Percentiles rank a stretch among this genome's conserved stretches.
These are phyloP conservation scores for Herminia tarsipennalis DNA, from an alignment of 2,888 invertebrate species.

Conservation along the genomic window DNA sequence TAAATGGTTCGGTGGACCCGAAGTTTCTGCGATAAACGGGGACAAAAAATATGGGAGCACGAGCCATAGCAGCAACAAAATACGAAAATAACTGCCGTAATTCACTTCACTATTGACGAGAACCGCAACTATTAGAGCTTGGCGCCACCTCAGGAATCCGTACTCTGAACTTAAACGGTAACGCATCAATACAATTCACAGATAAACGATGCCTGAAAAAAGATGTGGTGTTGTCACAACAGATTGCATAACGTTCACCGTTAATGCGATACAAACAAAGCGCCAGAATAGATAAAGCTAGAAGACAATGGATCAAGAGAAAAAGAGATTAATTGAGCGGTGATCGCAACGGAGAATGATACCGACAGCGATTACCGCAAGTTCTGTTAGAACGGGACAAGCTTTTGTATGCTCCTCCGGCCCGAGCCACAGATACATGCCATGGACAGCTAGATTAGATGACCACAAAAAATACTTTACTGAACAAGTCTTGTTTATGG, in stretches of 20 bases:
- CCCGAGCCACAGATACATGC: slow-evolving; percentile 49
- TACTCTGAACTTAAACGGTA: slow-evolving; percentile 48
- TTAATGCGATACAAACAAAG: slow-evolving; percentile 54
- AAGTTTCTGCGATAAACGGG: slow-evolving; percentile 32
- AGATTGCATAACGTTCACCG: slow-evolving; percentile 64
- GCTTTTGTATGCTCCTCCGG: slow-evolving; percentile 60
- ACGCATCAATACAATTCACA: slow-evolving; percentile 54
- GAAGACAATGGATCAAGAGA: slow-evolving; percentile 66
- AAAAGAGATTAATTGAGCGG: slow-evolving; percentile 63
- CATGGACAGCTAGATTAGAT: slow-evolving; percentile 54
- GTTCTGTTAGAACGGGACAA: slow-evolving; percentile 70
- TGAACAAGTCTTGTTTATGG: slow-evolving; percentile 49
- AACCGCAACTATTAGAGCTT: slow-evolving; percentile 35
- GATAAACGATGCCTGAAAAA: slow-evolving; percentile 51
- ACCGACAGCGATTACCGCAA: slow-evolving; percentile 68
- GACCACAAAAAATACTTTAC: slow-evolving; percentile 51
- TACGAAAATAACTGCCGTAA: slow-evolving; percentile 49
- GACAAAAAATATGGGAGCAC: slow-evolving; percentile 55
- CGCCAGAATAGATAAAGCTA: slow-evolving; percentile 50
- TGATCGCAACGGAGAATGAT: slow-evolving; percentile 53
- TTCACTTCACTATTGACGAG: slow-evolving; percentile 33
- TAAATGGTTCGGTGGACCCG: slow-evolving; percentile 44
- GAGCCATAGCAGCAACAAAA: slow-evolving; percentile 49
- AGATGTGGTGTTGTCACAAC: slow-evolving; percentile 56
- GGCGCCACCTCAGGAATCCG: slow-evolving; percentile 42